Base-by-base conservation (phyloP, 1,140 invertebrate genomes). In the Ostrea edulis region DNA sequence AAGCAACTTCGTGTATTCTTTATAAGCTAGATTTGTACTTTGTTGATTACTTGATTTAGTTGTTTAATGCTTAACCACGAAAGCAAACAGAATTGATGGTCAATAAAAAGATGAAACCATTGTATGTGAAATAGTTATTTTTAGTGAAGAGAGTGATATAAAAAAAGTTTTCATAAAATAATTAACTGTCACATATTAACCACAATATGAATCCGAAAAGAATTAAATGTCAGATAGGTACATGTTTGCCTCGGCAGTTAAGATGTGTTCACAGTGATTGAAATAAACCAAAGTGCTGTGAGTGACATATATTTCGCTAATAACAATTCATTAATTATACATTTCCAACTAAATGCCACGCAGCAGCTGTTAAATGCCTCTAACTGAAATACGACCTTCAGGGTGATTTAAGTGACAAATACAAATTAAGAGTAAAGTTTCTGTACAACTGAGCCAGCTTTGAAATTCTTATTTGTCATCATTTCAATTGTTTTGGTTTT, bases 161-260 rank as follows among this genome's bases (percentile, higher is more conserved):
- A 44, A 44, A 44, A 44, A 2, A 44, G n/a, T 44, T 44, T 44
- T 44, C 55, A 62, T 62, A 77, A 77, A 25, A 77, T 25, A 29
- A 17, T 20, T 77, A 77, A 77, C 68, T 77, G 68, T 77, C 68
- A 77, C 25, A 11, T 29, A 77, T 77, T 77, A 77, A 25, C 12
- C 68, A 12, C 14, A 77, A 77, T 77, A 35, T 8, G 25, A 77
- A 77, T 77, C 29, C 14, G 11, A 77, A 25, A 35, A 12, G 29
- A 11, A 12, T 29, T 77, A 77, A 77, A 77, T 29, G 68, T 77
- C 68, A 29, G 9, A 14, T 29, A 11, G 8, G 0, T 8, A 11
- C 25, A 77, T 77, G 25, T 25, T 14, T 29, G 68, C 12, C 68
- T 77, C 5, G 29, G 22, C 25, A 14, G 9, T 12, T 14, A 35